Percentiles rank a stretch among this genome's conserved stretches.
These are phyloP conservation scores for Strongylocentrotus purpuratus DNA, from an alignment of 35 echinoderm and acorn worm genomes.

Conservation along the genomic window DNA sequence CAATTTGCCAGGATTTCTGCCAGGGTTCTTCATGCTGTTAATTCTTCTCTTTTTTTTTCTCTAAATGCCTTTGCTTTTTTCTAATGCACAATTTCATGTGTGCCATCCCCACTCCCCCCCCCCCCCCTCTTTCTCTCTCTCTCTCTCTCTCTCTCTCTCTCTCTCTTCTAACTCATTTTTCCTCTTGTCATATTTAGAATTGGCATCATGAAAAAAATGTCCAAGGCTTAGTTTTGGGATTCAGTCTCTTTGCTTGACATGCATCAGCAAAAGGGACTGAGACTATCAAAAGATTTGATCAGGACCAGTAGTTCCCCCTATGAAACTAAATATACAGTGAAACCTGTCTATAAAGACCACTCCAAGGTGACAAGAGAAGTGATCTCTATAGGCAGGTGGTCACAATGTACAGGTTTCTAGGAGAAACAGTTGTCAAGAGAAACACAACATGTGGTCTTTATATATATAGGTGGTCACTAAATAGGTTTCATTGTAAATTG, in stretches of 20 bases:
- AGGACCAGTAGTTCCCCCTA: neutral
- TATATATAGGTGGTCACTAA: too few species aligned
- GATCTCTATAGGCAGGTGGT: too few species aligned
- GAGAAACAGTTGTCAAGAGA: too few species aligned
- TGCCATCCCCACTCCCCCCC: neutral
- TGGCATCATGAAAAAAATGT: neutral
- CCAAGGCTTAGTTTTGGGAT: neutral
- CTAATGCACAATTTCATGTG: neutral
- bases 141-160: neutral
- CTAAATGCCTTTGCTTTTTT: neutral
- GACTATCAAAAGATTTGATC: neutral
- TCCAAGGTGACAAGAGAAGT: too few species aligned
- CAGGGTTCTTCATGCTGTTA: neutral
- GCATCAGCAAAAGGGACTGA: neutral
- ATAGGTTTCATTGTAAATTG: too few species aligned
- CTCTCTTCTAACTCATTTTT: neutral
- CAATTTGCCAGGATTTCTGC: neutral
- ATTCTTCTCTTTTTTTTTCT: neutral
- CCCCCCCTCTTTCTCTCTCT: neutral
- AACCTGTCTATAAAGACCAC: too few species aligned
- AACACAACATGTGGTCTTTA: too few species aligned
- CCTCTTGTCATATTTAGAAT: neutral
- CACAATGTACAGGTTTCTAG: too few species aligned
- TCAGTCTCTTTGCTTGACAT: neutral
- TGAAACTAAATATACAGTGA: neutral